Evolutionary conservation across 2,113 vertebrate genomes (phyloP), one percentile per base, ranked within the genome.

Genomic region (Clinocottus analis): DNA sequence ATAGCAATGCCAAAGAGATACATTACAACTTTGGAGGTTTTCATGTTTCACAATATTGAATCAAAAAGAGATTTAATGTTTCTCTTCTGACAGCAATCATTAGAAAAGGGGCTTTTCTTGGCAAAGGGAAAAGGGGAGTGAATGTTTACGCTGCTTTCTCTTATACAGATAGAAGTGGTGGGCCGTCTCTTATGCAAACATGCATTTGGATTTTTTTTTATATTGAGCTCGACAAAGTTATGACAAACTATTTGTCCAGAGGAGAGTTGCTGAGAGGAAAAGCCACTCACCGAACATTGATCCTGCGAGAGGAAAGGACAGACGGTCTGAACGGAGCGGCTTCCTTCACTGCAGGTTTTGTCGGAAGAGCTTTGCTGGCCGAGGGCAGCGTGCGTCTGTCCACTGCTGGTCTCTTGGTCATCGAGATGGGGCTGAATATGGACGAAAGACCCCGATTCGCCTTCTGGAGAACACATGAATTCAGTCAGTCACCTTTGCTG

Each of bases 201-300:
- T 63, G 35, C 8, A 63, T 41, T 56, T 41, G 29, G 29, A 39
- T 3, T 8, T 41, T 41, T 41, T 0, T 41, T 41, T 13, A 12
- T 41, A 41, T 41, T 41, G 39, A 41, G 39, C 10, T 41, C 11
- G 39, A 41, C 39, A 14, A 43, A 43, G 41, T 43, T 9, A n/a
- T n/a, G 16, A 27, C 25, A 29, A 25, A 25, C 21, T 3, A 23
- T 55, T 55, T 25, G 11, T 25, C 51, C 51, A 23, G 1, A 23
- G 9, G 51, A 51, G 49, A 12, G 51, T 23, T 10, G 10, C 51
- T 0, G 11, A 13, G n/a, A 25, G 5, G 16, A 10, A 6, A 61
- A 2, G 17, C 0, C 1, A 56, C 90, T 86, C 93, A 98, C 98
- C 97, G 95, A 85, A 99, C 96, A 0, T 96, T 99, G 92, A 97